phyloP scores from a whole-genome alignment of 2,888 invertebrate genomes.

The Lasiommata megera region DNA sequence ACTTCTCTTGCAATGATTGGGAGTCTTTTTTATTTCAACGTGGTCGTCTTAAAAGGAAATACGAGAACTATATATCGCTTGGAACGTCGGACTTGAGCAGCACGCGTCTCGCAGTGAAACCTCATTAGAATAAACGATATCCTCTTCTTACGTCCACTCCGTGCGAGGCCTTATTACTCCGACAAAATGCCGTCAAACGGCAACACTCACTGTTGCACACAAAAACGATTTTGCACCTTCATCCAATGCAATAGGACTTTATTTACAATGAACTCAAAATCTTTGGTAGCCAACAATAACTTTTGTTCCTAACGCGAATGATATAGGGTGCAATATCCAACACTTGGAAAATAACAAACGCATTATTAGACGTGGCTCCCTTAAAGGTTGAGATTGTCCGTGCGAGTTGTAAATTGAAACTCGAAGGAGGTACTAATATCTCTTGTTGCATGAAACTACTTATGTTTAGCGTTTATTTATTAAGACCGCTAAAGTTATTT shows the following conservation, averaged over 20 bases:
- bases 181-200: constrained; percentile 78
- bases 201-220: constrained; percentile 41
- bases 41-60: constrained; percentile 38
- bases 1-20: constrained; percentile 6
- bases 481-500: constrained; percentile 18
- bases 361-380: constrained; percentile 58
- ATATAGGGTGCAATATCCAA: constrained; percentile 33
- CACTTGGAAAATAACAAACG: constrained; percentile 54
- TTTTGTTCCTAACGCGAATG: constrained; percentile 29
- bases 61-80: constrained; percentile 37
- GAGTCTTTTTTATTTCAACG: constrained; percentile 30
- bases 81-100: constrained; percentile 50
- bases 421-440: constrained; percentile 61
- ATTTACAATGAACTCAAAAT: constrained; percentile 39
- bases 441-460: constrained; percentile 34
- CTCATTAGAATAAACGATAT: constrained; percentile 82
- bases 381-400: constrained; percentile 68
- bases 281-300: constrained; percentile 24
- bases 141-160: constrained; percentile 79
- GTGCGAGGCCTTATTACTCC: constrained; percentile 77
- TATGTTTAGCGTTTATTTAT: constrained; percentile 24
- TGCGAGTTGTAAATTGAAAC: constrained; percentile 74
- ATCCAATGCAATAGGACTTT: constrained; percentile 39
- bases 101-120: constrained; percentile 58
- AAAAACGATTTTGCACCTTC: constrained; percentile 42